These are phyloP conservation scores for Himalopsyche japonica DNA, from an alignment of 2,888 invertebrate genomes.

Conservation along the genomic window DNA sequence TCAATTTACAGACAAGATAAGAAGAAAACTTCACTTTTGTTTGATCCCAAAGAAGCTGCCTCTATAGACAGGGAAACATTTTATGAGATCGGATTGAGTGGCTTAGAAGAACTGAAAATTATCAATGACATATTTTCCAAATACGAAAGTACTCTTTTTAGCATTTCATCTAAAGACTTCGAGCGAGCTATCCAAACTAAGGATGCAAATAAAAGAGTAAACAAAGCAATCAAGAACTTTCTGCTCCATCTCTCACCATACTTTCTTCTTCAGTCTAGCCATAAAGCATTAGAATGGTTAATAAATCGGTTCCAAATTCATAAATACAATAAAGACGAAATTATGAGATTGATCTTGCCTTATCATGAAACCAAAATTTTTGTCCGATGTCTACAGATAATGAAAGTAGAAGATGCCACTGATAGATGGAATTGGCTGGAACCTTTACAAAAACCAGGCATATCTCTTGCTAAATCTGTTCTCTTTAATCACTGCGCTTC, in stretches of 20 bases:
- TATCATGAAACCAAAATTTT: conserved; percentile 94
- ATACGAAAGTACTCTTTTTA: conserved; percentile 78
- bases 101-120: conserved; percentile 78
- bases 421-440: conserved; percentile 78
- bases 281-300: conserved; percentile 95
- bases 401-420: conserved; percentile 64
- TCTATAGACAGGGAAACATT: conserved; percentile 81
- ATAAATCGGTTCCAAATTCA: conserved; percentile 88
- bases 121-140: conserved; percentile 73
- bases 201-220: conserved; percentile 75
- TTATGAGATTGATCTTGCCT: conserved; percentile 82
- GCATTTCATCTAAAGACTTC: conserved; percentile 72
- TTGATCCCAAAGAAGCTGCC: conserved; percentile 88
- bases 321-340: conserved; percentile 80
- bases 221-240: conserved; percentile 77
- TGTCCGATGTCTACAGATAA: conserved; percentile 75
- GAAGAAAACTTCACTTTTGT: conserved; percentile 80
- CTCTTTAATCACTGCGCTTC: conserved; percentile 74
- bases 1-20: conserved; percentile 67
- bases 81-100: conserved; percentile 83
- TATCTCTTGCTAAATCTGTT: conserved; percentile 71
- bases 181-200: conserved; percentile 78
- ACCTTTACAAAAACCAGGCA: conserved; percentile 73
- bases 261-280: conserved; percentile 77
- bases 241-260: conserved; percentile 84